These are phyloP conservation scores for Drosophila arawakana DNA, from an alignment of 1,140 invertebrate genomes.

Conservation along the genomic window DNA sequence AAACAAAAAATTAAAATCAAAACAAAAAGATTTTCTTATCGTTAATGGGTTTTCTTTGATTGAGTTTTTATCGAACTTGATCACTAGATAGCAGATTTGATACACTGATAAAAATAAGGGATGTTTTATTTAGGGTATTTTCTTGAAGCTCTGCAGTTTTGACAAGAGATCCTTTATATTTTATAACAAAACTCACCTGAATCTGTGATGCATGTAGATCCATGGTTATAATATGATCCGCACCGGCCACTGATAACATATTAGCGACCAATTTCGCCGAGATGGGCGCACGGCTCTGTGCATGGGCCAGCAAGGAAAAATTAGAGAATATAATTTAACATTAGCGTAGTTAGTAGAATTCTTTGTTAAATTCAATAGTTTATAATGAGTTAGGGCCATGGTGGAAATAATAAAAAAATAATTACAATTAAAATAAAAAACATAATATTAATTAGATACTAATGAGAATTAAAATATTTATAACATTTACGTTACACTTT, in stretches of 20 bases:
- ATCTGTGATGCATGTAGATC: slow-evolving; percentile 99
- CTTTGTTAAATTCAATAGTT: not conserved
- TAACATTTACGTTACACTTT: slow-evolving; percentile 61
- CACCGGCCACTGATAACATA: slow-evolving; percentile 98
- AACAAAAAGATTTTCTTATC: slow-evolving; percentile 23
- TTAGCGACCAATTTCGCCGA: slow-evolving; percentile 99
- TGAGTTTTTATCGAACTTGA: slow-evolving; percentile 4
- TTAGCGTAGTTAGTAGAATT: slow-evolving; percentile 71
- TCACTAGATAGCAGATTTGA: too few species aligned
- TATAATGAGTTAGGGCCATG: slow-evolving; percentile 59
- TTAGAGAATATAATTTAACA: slow-evolving; percentile 51
- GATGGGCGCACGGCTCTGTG: slow-evolving; percentile 97
- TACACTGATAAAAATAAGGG: not conserved
- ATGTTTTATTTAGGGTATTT: not conserved
- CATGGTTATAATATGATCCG: slow-evolving; percentile 99
- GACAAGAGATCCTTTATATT: too few species aligned
- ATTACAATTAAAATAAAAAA: slow-evolving; percentile 19
- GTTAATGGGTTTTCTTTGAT: slow-evolving; percentile 20
- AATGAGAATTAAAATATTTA: slow-evolving; percentile 39
- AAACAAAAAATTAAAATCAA: not conserved
- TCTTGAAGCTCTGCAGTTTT: too few species aligned
- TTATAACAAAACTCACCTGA: slow-evolving; percentile 86
- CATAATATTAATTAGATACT: slow-evolving; percentile 16
- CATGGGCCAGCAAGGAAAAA: slow-evolving; percentile 74
- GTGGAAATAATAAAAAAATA: slow-evolving; percentile 46